Evolutionary conservation across 2,113 vertebrate species (phyloP), one percentile per base, ranked within the genome.

Genomic region (Stigmatopora argus): DNA sequence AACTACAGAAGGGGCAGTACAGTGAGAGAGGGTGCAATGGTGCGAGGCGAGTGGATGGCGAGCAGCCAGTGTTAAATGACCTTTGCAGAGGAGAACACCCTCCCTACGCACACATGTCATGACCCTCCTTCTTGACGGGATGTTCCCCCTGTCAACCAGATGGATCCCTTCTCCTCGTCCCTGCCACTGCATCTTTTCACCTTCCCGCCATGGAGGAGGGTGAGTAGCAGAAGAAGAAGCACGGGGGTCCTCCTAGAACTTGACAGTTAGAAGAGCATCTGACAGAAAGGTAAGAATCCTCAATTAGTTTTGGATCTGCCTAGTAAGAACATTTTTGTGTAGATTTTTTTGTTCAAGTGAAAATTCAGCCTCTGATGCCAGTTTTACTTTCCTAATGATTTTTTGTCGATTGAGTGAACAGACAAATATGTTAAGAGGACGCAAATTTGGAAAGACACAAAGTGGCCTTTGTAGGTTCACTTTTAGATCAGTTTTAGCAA

Each of bases 51-150:
- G 34, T 19, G 18, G 18, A 41, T 60, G 57, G 57, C 57, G 18
- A 60, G 35, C 34, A 60, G 57, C 34, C 57, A 60, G 57, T 60
- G 18, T 41, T 60, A 8, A 19, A 19, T 35, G 57, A 59, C 35
- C 57, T 41, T 41, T 59, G 57, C 34, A 41, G 18, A 59, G 35
- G 34, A 59, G 38, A n/a, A 41, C 35, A 12, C 57, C 57, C 56
- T 3, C 34, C 34, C 5, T 10, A 9, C 35, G 10, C 57, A 9
- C 35, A 41, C 38, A 41, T 23, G 35, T 59, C 58, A 44, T 18
- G n/a, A 45, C n/a, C 19, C 58, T 44, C 58, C 38, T 21, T 41
- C 38, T n/a, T 31, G 51, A 53, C 51, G 10, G 51, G 19, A 53
- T 26, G 51, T 23, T 26, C 23, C 53, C 53, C 23, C 14, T 13